These are phyloP conservation scores for Calameuta pallipes DNA, from an alignment of 2,888 invertebrate genomes.

Conservation along the genomic window DNA sequence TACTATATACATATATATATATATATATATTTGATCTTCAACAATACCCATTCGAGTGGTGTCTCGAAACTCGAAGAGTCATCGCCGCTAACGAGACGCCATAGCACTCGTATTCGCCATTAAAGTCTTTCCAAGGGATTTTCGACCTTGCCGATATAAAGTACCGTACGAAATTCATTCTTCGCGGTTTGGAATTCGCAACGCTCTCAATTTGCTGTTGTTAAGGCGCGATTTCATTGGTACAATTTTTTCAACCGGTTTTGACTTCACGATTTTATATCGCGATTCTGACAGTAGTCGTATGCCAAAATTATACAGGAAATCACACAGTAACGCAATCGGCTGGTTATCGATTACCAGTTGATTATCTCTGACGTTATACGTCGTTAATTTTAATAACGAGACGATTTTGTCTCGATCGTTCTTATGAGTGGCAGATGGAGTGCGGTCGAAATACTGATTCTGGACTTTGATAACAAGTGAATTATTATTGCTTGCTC, in stretches of 20 bases:
- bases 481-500: background rate
- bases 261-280: background rate
- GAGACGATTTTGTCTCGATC: background rate
- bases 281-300: background rate
- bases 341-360: background rate
- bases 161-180: slow-evolving; percentile 15
- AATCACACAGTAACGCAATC: background rate
- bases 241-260: background rate
- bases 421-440: background rate
- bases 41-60: background rate
- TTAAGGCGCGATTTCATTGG: background rate
- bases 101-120: slow-evolving; percentile 38
- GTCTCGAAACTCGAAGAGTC: slow-evolving; percentile 49
- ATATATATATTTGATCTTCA: slow-evolving; percentile 7
- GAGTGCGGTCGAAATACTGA: background rate
- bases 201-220: background rate
- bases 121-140: slow-evolving; percentile 37
- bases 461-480: background rate
- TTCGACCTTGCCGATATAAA: slow-evolving; percentile 35
- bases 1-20: slow-evolving; percentile 13
- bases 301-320: background rate
- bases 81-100: slow-evolving; percentile 57
- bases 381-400: background rate
- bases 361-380: background rate
- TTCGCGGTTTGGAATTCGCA: background rate